A percentile compares a stretch with the other conserved stretches of the same genome.
These are phyloP conservation scores for Shargacucullia verbasci DNA, from an alignment of 2,888 invertebrate species.

Conservation along the genomic window DNA sequence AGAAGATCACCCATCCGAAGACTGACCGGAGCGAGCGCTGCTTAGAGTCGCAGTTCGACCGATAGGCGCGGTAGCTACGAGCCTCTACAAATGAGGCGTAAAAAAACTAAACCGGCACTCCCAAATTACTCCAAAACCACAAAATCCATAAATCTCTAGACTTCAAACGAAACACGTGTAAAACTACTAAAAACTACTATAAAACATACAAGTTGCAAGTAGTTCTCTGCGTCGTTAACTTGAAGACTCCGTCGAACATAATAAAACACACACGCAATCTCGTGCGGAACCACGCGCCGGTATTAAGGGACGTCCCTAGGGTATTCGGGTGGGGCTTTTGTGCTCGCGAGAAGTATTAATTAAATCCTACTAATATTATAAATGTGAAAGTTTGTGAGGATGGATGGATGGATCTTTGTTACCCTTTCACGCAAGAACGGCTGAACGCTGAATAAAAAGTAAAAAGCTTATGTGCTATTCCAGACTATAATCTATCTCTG, in stretches of 20 bases:
- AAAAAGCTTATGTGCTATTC: too few species aligned
- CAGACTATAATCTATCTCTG: too few species aligned
- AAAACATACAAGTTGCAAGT: constrained; percentile 23
- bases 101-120: neutral
- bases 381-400: too few species aligned
- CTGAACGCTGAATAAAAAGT: too few species aligned
- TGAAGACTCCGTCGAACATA: constrained; percentile 19
- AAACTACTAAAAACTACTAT: constrained; percentile 27
- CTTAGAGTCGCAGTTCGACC: too few species aligned
- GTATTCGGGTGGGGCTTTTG: constrained; percentile 12
- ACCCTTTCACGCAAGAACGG: too few species aligned
- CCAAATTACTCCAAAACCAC: constrained; percentile 9
- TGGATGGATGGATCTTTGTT: too few species aligned
- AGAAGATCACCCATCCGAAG: too few species aligned
- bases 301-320: constrained; percentile 31
- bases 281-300: constrained; percentile 23
- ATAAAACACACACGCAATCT: constrained; percentile 53
- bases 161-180: constrained; percentile 11
- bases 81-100: too few species aligned
- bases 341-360: neutral
- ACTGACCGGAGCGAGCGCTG: too few species aligned
- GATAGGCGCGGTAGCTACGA: too few species aligned
- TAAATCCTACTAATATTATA: too few species aligned
- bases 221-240: constrained; percentile 36
- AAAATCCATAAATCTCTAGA: constrained; percentile 1